Base-by-base conservation (phyloP, 2,797 vertebrate genomes). In the Emydoidea blandingii region DNA sequence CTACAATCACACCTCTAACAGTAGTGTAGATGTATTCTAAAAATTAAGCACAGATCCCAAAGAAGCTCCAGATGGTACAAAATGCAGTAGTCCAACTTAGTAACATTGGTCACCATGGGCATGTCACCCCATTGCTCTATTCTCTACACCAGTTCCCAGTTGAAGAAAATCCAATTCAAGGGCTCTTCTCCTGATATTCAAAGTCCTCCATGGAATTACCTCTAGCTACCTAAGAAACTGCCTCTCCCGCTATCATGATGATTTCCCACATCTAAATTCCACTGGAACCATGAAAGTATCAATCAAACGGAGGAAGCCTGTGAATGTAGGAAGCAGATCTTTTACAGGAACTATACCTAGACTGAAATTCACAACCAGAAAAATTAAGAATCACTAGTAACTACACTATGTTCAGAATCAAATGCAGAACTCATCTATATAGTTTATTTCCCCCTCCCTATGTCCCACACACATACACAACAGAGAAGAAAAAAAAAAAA, bases 151-250 rank as follows among this genome's bases (percentile, higher is more conserved):
- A 2, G 79, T 41, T 23, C 15, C 54, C 23, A 68, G 34, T n/a
- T 7, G 72, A 41, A 76, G 41, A 44, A 44, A 78, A 65, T 5
- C 1, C 5, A 54, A 83, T 79, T 72, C 7, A 53, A 86, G 27
- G 79, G 8, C n/a, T 37, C n/a, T 21, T 8, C 0, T 0, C 29
- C 1, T 47, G 72, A 29, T 12, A 15, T 47, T 8, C 72, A 15
- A 44, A 76, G 72, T 47, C 10, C 52, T 82, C 81, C 37, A 41
- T 57, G 68, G 44, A 74, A 74, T 47, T 15, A 76, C 3, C 68
- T 47, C 12, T 47, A 76, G 72, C 41, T 29, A 29, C 12, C 41
- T 6, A 41, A 74, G 23, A 44, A 44, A 44, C 41, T 44, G 72
- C 23, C 41, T 27, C 74, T 44, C 6, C 44, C 3, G 25, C 59